Percentiles rank a stretch among this genome's conserved stretches.
phyloP scores from a whole-genome alignment of 2,797 vertebrate genomes.

The Lacerta viridis region DNA sequence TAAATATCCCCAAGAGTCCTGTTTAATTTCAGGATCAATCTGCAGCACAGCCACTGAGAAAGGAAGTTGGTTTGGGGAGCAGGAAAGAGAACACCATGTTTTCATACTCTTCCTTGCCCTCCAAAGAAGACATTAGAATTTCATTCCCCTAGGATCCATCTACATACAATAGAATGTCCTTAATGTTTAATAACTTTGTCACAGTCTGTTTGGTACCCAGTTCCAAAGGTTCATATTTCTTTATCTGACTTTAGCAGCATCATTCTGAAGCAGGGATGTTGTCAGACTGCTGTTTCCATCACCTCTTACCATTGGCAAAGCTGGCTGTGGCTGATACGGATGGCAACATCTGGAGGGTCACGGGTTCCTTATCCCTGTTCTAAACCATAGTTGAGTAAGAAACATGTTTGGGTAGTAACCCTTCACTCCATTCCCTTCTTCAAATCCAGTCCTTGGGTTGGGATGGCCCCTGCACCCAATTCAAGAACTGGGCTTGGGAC shows the following conservation, averaged over 20 bases:
- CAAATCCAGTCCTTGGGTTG: neutral
- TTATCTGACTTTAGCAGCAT: neutral
- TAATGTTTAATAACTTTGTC: too few species aligned
- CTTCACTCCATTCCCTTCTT: neutral
- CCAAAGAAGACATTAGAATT: too few species aligned
- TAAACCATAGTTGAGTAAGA: neutral
- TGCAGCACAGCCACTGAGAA: neutral
- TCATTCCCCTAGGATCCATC: neutral
- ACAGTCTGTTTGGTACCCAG: too few species aligned
- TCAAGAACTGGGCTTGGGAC: neutral
- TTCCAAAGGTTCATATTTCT: neutral
- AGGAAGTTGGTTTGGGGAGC: neutral
- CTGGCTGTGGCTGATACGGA: too few species aligned
- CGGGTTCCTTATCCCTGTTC: too few species aligned
- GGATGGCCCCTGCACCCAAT: neutral
- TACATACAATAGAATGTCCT: neutral
- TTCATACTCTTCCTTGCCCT: neutral
- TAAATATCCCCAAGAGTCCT: conserved; percentile 45
- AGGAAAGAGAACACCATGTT: neutral
- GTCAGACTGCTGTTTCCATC: too few species aligned
- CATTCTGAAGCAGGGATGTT: neutral
- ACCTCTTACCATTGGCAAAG: too few species aligned
- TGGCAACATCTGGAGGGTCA: too few species aligned
- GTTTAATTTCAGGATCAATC: conserved; percentile 47
- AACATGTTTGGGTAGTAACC: too few species aligned